Conservation (phyloP, 2,797 vertebrate species). For the Amphiprion clarkii region DNA sequence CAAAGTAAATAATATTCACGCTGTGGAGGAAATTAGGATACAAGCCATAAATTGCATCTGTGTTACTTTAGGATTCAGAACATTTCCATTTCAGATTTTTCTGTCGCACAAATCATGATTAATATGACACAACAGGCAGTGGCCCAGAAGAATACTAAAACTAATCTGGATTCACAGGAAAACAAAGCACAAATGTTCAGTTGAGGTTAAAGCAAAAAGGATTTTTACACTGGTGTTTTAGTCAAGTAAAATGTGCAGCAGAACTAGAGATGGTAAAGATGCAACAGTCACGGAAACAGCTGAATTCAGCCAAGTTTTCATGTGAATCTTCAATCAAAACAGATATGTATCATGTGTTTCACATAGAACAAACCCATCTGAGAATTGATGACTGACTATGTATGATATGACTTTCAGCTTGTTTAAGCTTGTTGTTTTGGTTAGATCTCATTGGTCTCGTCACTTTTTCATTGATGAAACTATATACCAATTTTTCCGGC, state of each 20-base stretch:
- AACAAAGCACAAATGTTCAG: conserved; percentile 22
- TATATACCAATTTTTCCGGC: too few species aligned
- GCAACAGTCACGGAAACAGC: too few species aligned
- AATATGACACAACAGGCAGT: conserved; percentile 50
- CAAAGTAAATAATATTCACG: conserved; percentile 73
- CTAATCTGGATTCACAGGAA: conserved; percentile 4
- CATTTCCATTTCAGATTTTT: conserved; percentile 72
- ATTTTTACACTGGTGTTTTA: not conserved
- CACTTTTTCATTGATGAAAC: too few species aligned
- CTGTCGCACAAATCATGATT: conserved; percentile 67
- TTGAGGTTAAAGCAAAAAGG: conserved; percentile 6
- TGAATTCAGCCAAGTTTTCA: too few species aligned
- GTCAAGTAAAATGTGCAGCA: not conserved
- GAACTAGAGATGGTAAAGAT: not conserved
- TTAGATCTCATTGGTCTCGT: too few species aligned
- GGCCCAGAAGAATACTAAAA: conserved; percentile 54
- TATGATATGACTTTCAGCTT: too few species aligned
- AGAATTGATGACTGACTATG: too few species aligned
- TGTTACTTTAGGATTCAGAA: conserved; percentile 64
- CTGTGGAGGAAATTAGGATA: conserved; percentile 67
- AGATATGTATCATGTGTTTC: too few species aligned
- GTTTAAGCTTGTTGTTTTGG: too few species aligned
- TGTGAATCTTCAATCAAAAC: too few species aligned
- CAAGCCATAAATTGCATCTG: conserved; percentile 61
- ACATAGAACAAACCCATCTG: too few species aligned